Evolutionary conservation across 2,888 invertebrate species (phyloP).

Genomic region (Rhingia campestris): DNA sequence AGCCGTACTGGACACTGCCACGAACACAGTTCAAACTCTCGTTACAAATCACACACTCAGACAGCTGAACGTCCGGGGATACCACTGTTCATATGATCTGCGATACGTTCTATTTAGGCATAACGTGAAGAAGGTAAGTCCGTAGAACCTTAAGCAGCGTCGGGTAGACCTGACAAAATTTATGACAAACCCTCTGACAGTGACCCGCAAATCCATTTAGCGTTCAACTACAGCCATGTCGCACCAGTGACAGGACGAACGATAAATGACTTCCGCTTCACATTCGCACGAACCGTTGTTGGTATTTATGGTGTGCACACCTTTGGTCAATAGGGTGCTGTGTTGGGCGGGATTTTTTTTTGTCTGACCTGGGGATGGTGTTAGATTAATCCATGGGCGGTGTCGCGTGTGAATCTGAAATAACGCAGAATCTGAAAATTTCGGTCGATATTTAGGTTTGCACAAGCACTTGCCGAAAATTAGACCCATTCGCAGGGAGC

Average conservation of each 20-base stretch:
- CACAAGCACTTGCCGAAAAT: slow-evolving; percentile 26
- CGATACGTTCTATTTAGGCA: slow-evolving; percentile 94
- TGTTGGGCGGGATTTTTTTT: background rate
- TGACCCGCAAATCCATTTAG: slow-evolving; percentile 26
- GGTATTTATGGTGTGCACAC: slow-evolving; percentile 45
- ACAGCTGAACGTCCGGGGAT: slow-evolving; percentile 93
- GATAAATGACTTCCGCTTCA: slow-evolving; percentile 60
- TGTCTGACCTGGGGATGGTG: background rate
- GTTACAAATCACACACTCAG: slow-evolving; percentile 94
- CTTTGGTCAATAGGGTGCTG: slow-evolving; percentile 45
- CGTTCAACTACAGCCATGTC: background rate
- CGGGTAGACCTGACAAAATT: background rate
- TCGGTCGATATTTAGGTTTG: slow-evolving; percentile 39
- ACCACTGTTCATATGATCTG: slow-evolving; percentile 92
- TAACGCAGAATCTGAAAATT: slow-evolving; percentile 47
- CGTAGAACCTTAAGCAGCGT: background rate
- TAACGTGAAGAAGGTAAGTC: slow-evolving; percentile 92
- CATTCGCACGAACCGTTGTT: slow-evolving; percentile 28
- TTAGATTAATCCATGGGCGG: slow-evolving; percentile 10
- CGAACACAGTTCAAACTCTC: slow-evolving; percentile 90
- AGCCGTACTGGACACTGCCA: slow-evolving; percentile 90
- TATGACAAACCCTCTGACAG: slow-evolving; percentile 18
- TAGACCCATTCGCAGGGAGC: background rate
- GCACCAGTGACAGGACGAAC: slow-evolving; percentile 23
- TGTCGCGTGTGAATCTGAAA: slow-evolving; percentile 52